Evolutionary conservation across 2,797 vertebrate genomes (phyloP), one percentile per base, ranked within the genome.

Genomic region (Kryptopterus vitreolus): DNA sequence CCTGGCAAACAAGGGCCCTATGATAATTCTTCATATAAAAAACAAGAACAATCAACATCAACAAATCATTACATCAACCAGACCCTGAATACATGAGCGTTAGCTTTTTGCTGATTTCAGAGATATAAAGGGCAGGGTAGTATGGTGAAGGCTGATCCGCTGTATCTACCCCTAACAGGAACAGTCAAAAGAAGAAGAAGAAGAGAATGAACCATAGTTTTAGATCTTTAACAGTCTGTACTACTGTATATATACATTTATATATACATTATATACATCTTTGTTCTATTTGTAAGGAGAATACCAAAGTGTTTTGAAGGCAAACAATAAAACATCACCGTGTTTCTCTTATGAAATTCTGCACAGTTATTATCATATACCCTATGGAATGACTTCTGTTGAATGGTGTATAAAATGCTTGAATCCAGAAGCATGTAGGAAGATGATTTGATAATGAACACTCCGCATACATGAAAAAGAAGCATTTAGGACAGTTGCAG

Each of bases 261-360:
- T n/a, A n/a, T n/a, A n/a, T n/a, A n/a, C n/a, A n/a, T n/a, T 77
- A 43, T 16, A 73, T 53, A 48, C 6, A 29, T 57, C 3, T 43
- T 50, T 58, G 26, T 78, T 73, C 24, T 77, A 62, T 78, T 82
- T 77, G 52, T 58, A 50, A 26, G 18, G 0, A n/a, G 16, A 43
- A 77, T 43, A 66, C 48, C 18, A 24, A 18, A 57, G 50, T 22
- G n/a, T 26, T 16, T 43, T 10, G n/a, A 48, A 9, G 9, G 62
- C 48, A 77, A 55, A 74, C 48, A 35, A 75, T 69, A 43, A 24
- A 69, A 24, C 46, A 43, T n/a, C 31, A 31, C 31, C 50, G 48
- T 50, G 46, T 31, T 57, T 38, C 43, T 76, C 26, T 82, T 75
- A 38, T 55, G 72, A 79, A 82, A 79, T 62, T 7, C 62, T 75